These are phyloP conservation scores for Geopemphigus sp. DNA, from an alignment of 1,140 invertebrate species.

Conservation along the genomic window DNA sequence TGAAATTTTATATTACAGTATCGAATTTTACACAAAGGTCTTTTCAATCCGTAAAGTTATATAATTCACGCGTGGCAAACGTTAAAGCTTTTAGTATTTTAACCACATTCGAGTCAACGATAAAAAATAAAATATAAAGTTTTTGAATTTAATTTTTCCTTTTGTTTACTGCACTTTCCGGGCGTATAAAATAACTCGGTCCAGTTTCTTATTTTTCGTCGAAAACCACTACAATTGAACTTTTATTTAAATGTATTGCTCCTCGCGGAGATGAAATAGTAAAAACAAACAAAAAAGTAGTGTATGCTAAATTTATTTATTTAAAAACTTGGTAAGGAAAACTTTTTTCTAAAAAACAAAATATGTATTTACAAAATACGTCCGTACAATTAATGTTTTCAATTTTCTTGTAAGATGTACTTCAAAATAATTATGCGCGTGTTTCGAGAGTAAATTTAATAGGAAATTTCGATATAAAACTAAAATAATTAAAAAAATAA, in stretches of 20 bases:
- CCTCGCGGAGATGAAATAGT: slow-evolving; percentile 32
- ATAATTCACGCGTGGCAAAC: slow-evolving; percentile 40
- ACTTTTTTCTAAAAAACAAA: slow-evolving; percentile 34
- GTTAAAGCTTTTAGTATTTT: slow-evolving; percentile 48
- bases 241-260: slow-evolving; percentile 49
- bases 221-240: slow-evolving; percentile 44
- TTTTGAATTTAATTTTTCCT: slow-evolving; percentile 37
- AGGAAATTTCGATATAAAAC: background rate
- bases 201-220: slow-evolving; percentile 26
- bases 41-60: slow-evolving; percentile 44
- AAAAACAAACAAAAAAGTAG: slow-evolving; percentile 32
- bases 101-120: slow-evolving; percentile 32
- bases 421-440: background rate
- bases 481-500: background rate
- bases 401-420: background rate
- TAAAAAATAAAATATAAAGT: slow-evolving; percentile 48
- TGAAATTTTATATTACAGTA: background rate
- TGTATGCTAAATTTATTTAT: slow-evolving; percentile 35
- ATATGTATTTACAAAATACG: slow-evolving; percentile 28
- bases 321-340: slow-evolving; percentile 23
- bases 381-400: slow-evolving; percentile 20
- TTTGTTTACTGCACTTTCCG: slow-evolving; percentile 34
- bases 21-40: slow-evolving; percentile 13
- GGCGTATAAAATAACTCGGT: slow-evolving; percentile 34
- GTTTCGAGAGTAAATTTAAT: background rate